Evolutionary conservation across 2,797 vertebrate genomes (phyloP).

Genomic region (Momotus momota): DNA sequence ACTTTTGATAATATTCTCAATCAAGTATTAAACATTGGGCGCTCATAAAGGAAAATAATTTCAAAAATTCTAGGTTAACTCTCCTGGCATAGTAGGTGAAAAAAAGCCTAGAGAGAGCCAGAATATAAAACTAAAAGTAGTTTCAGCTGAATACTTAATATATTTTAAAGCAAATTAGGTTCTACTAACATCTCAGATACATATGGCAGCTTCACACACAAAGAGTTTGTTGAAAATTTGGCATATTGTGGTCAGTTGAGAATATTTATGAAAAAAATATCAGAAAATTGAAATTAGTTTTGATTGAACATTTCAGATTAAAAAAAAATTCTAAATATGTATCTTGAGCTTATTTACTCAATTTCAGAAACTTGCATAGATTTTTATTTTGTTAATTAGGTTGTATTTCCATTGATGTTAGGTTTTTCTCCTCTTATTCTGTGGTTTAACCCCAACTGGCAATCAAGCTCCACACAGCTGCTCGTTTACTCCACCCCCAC

Average conservation of each 20-base stretch:
- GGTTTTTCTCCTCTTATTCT: neutral
- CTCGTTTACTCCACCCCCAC: neutral
- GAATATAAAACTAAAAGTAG: neutral
- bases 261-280: neutral
- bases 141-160: neutral
- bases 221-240: neutral
- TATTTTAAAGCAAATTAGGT: neutral
- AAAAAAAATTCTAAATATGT: neutral
- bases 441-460: fast-evolving
- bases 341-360: neutral
- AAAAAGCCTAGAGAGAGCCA: neutral
- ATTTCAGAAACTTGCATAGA: neutral
- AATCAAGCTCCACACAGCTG: fast-evolving
- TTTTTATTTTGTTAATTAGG: neutral
- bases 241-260: neutral
- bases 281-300: neutral
- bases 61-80: neutral
- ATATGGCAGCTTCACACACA: neutral
- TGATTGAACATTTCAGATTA: neutral
- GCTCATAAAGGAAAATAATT: neutral
- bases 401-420: neutral
- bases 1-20: neutral
- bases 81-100: neutral
- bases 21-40: neutral
- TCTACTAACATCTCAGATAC: neutral